Percentiles rank a stretch among this genome's conserved stretches.
Evolutionary conservation across 2,113 vertebrate genomes (phyloP).

Genomic region (Amphiprion percula): DNA sequence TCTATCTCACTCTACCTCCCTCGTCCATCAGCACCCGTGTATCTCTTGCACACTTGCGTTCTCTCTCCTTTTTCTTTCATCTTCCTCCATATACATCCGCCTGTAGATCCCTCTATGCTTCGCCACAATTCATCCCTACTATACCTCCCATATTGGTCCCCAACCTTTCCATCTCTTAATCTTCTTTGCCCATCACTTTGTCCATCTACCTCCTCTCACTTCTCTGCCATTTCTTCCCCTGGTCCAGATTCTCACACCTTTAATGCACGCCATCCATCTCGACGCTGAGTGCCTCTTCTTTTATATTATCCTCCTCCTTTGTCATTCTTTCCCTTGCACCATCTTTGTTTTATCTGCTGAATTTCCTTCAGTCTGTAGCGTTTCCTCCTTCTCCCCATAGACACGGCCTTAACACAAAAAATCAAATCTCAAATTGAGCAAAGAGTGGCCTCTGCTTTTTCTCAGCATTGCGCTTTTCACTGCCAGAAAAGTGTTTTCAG

Average conservation of each 20-base stretch:
- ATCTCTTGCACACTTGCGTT: constrained; percentile 3
- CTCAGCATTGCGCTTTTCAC: background rate
- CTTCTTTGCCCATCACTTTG: constrained; percentile 43
- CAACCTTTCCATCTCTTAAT: constrained; percentile 46
- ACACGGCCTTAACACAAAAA: constrained; percentile 42
- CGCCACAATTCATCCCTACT: constrained; percentile 6
- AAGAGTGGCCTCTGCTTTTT: constrained; percentile 10
- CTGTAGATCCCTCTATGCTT: constrained; percentile 29
- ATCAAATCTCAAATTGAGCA: constrained; percentile 21
- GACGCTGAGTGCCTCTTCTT: constrained; percentile 40
- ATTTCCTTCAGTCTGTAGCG: constrained; percentile 17
- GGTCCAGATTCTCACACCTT: constrained; percentile 47
- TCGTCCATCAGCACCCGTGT: constrained; percentile 43
- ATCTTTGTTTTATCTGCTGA: constrained; percentile 39
- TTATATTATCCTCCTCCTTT: constrained; percentile 48
- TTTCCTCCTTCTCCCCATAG: constrained; percentile 12
- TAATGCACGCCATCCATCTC: constrained; percentile 60
- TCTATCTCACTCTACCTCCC: constrained; percentile 49
- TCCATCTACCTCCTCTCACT: constrained; percentile 38
- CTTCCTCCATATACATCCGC: constrained; percentile 17
- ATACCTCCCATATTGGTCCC: constrained; percentile 11
- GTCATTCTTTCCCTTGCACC: constrained; percentile 30
- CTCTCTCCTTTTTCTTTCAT: constrained; percentile 8
- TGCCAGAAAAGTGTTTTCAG: constrained; percentile 11
- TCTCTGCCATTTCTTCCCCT: constrained; percentile 37